These are phyloP conservation scores for Lepilemur septentrionalis DNA, from an alignment of 2,797 vertebrate genomes.

Conservation along the genomic window DNA sequence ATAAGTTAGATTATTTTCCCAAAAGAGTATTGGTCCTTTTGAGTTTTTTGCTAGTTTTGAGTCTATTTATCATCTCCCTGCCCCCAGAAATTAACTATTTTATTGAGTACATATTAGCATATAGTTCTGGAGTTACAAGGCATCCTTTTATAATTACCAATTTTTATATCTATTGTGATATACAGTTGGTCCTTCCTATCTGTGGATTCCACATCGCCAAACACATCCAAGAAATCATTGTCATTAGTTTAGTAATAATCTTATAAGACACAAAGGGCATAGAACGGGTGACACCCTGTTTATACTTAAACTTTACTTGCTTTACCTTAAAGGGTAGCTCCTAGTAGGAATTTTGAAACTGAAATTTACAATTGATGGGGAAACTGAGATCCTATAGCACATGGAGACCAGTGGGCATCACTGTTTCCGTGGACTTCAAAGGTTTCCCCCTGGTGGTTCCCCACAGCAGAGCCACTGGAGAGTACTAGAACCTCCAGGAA, in stretches of 20 bases:
- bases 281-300: no score
- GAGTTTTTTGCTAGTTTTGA: background rate
- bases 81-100: background rate
- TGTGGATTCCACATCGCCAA: background rate
- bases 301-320: background rate
- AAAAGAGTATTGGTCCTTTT: no score
- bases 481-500: no score
- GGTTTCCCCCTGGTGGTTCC: background rate
- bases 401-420: background rate
- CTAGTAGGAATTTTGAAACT: background rate
- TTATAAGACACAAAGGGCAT: background rate
- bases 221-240: background rate
- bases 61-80: background rate
- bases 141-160: background rate
- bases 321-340: background rate
- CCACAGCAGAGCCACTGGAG: no score
- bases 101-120: background rate
- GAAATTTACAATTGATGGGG: background rate
- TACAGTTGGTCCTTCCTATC: background rate
- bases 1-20: background rate
- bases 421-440: background rate
- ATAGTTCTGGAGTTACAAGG: background rate
- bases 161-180: background rate
- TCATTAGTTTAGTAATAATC: background rate
- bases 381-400: background rate